Evolutionary conservation across 2,888 invertebrate species (phyloP), one percentile per base, ranked within the genome.

Genomic region (Cremastobaeus sp.): DNA sequence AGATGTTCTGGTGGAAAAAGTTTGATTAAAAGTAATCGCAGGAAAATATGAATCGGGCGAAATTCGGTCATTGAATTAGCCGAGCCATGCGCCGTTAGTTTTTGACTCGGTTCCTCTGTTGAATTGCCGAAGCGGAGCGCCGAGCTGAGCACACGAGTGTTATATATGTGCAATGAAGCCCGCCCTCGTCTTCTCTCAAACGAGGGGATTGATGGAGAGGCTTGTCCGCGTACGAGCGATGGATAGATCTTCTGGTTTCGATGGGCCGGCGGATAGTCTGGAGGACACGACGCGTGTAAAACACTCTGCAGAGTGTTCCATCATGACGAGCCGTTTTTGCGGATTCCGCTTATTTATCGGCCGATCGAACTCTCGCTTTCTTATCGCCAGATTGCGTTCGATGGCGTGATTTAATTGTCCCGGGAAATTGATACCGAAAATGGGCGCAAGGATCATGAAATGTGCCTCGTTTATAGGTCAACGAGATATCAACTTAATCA

Each of bases 131-230:
- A 54, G 55, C 70, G 48, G 8, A 62, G 47, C 32, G 60, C 47
- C 41, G 20, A n/a, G 39, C 25, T 48, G 37, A 37, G 45, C 47
- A 60, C 60, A 54, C 47, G 39, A 37, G 34, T 47, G 69, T 60
- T 70, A 70, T 55, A 43, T 48, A 55, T 34, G 59, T 41, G 37
- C 66, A 59, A 55, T 64, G 60, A 74, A 74, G 57, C 35, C 68
- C 65, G 64, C 68, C 66, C 75, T 69, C 52, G 68, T 76, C 74
- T 69, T 72, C 76, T 75, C 69, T 55, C 20, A n/a, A 48, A 73
- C 79, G 72, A 79, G 78, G 79, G 77, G 81, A 82, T 83, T 83
- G 82, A 84, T 83, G 79, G 81, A 81, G 78, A 81, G 79, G 77
- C 79, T 79, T 78, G 81, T 79, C 79, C 76, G 76, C 79, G 77